A percentile compares a stretch with the other conserved stretches of the same genome.
These are phyloP conservation scores for Anisognathus igniventris DNA, from an alignment of 2,797 vertebrate species.

Conservation along the genomic window DNA sequence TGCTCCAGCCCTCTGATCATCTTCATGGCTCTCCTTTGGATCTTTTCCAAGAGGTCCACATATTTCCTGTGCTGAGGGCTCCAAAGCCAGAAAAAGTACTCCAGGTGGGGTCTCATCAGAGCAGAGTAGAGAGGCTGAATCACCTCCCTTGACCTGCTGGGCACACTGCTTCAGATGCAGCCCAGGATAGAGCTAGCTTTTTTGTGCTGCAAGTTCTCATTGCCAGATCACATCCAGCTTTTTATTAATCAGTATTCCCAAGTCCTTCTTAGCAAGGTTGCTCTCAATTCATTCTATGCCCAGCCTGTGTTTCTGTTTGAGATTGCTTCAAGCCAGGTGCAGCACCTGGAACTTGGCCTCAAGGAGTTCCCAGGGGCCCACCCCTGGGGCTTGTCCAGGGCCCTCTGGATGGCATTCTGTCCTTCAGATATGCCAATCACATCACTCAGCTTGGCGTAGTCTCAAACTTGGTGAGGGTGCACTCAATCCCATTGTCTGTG, in stretches of 20 bases:
- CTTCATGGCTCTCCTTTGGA: background rate
- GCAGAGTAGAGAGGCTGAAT: background rate
- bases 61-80: background rate
- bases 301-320: background rate
- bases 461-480: background rate
- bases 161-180: background rate
- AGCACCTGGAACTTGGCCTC: background rate
- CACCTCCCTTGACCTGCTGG: background rate
- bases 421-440: background rate
- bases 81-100: background rate
- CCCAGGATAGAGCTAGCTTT: background rate
- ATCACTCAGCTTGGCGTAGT: background rate
- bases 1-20: background rate
- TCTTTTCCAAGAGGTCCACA: background rate
- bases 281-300: background rate
- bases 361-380: background rate
- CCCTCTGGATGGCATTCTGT: background rate
- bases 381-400: background rate
- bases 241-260: background rate
- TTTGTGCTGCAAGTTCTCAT: background rate
- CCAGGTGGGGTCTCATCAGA: background rate
- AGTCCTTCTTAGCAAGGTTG: background rate
- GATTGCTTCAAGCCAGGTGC: background rate
- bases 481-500: background rate
- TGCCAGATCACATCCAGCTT: background rate